phyloP scores from a whole-genome alignment of 2,113 vertebrate genomes.

The Leptosomus discolor region DNA sequence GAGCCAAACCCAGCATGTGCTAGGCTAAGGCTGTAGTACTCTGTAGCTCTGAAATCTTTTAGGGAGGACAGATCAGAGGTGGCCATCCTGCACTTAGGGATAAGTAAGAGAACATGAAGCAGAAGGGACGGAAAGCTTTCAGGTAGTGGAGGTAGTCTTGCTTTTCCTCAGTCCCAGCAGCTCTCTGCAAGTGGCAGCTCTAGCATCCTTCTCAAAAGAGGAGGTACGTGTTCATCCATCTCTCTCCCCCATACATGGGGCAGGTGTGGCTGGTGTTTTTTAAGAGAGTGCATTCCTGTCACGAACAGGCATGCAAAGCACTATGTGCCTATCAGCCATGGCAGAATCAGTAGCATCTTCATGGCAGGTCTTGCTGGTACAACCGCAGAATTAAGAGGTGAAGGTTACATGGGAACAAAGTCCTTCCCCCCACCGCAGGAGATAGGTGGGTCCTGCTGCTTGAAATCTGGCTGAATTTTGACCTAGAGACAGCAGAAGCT shows the following conservation, averaged over 20 bases:
- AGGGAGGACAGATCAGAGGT: background rate
- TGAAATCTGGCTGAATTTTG: accelerated
- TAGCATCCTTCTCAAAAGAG: background rate
- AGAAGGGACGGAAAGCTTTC: background rate
- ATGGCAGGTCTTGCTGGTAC: background rate
- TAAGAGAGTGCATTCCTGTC: background rate
- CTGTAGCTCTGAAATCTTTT: background rate
- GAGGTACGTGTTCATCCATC: background rate
- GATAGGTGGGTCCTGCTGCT: background rate
- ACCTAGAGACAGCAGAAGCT: background rate
- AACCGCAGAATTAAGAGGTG: background rate
- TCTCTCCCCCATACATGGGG: accelerated
- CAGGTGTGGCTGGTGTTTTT: background rate
- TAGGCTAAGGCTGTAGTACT: background rate
- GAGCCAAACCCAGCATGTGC: background rate
- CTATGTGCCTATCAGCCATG: background rate
- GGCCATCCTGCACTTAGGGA: accelerated
- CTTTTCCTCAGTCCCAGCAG: background rate
- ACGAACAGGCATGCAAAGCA: background rate
- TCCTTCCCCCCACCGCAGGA: accelerated
- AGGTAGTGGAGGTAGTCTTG: background rate
- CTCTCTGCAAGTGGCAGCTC: background rate
- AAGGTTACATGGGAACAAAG: background rate
- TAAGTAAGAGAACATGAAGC: background rate
- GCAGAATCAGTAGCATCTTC: background rate